A percentile compares a stretch with the other conserved stretches of the same genome.
Conservation (phyloP, 2,113 vertebrate genomes). For the Cyprinodon variegatus region DNA sequence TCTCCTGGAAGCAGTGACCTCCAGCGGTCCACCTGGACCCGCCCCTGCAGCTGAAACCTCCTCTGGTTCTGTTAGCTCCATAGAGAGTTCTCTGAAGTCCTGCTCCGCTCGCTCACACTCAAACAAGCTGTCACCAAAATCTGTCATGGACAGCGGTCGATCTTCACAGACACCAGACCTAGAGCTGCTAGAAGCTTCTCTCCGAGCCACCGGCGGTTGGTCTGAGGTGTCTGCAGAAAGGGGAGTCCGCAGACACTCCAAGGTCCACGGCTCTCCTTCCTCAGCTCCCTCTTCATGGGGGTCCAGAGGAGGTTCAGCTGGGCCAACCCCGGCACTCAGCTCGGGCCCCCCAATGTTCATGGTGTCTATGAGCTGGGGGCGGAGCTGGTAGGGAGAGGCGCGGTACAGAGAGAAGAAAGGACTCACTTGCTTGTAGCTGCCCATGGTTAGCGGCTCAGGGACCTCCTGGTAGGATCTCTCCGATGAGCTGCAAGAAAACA, state of each 20-base stretch:
- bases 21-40: too few relatives aligned
- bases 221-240: slow-evolving; percentile 11
- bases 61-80: slow-evolving; percentile 56
- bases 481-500: slow-evolving; percentile 63
- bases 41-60: slow-evolving; percentile 30
- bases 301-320: slow-evolving; percentile 40
- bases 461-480: slow-evolving; percentile 65
- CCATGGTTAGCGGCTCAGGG: slow-evolving; percentile 51
- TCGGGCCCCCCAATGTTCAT: slow-evolving; percentile 62
- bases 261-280: slow-evolving; percentile 61
- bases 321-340: slow-evolving; percentile 22
- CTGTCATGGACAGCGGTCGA: slow-evolving; percentile 57
- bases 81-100: slow-evolving; percentile 70
- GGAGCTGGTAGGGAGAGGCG: slow-evolving; percentile 70
- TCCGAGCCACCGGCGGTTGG: slow-evolving; percentile 27
- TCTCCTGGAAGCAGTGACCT: background rate
- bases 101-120: slow-evolving; percentile 74
- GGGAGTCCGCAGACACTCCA: slow-evolving; percentile 52
- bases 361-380: slow-evolving; percentile 63
- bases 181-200: slow-evolving; percentile 33
- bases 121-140: slow-evolving; percentile 75
- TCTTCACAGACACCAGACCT: slow-evolving; percentile 54
- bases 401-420: slow-evolving; percentile 77
- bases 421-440: slow-evolving; percentile 81
- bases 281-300: slow-evolving; percentile 56